A percentile compares a stretch with the other conserved stretches of the same genome.
These are phyloP conservation scores for Clostera curtula DNA, from an alignment of 2,888 invertebrate genomes.

Conservation along the genomic window DNA sequence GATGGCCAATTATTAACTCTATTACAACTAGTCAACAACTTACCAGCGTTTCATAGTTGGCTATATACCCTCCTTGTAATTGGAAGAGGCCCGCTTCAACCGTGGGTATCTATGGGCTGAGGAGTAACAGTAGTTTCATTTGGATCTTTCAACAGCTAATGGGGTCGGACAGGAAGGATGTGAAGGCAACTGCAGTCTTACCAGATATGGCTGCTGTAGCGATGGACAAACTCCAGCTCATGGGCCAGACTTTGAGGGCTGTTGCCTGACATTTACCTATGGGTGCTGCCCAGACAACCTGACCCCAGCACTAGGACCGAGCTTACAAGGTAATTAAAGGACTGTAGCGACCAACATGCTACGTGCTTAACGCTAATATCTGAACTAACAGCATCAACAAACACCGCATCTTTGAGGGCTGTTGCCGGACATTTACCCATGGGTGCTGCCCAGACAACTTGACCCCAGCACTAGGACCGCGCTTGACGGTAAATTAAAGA, in stretches of 20 bases:
- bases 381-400: too few species aligned
- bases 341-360: too few species aligned
- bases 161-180: constrained; percentile 86
- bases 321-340: constrained; percentile 79
- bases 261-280: constrained; percentile 80
- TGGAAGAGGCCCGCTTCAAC: too few species aligned
- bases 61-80: too few species aligned
- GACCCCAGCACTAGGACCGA: constrained; percentile 85
- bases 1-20: too few species aligned
- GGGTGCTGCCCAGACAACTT: constrained; percentile 96
- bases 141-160: constrained; percentile 56
- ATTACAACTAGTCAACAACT: too few species aligned
- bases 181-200: constrained; percentile 77
- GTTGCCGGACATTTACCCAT: constrained; percentile 80
- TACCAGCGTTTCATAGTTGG: too few species aligned
- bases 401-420: constrained; percentile 88
- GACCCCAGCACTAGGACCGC: constrained; percentile 85
- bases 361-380: too few species aligned
- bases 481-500: constrained; percentile 79
- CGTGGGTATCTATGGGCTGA: not conserved
- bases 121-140: not conserved
- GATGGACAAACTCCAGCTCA: constrained; percentile 90
- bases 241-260: constrained; percentile 88
- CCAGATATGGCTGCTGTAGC: constrained; percentile 89
- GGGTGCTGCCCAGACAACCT: constrained; percentile 96